These are phyloP conservation scores for Eledone cirrhosa DNA, from an alignment of 2,888 invertebrate genomes.

Conservation along the genomic window DNA sequence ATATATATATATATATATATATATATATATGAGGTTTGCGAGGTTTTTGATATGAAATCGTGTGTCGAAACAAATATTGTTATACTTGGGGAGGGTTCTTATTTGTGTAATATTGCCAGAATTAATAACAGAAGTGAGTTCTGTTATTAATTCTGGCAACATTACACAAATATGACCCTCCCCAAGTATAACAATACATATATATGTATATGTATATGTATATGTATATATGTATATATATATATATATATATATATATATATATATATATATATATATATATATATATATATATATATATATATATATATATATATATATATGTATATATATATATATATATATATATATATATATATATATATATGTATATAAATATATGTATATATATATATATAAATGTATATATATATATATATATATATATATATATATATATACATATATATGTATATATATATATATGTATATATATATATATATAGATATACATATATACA, in stretches of 20 bases:
- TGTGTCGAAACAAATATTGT: too few species aligned
- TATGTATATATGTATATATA: not conserved
- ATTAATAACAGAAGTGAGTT: too few species aligned
- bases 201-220: not conserved
- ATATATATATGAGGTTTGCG: too few species aligned
- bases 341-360: conserved; percentile 1
- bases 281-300: conserved; percentile 1
- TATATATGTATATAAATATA: not conserved
- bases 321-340: not conserved
- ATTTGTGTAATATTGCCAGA: too few species aligned
- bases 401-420: not conserved
- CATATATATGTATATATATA: not conserved
- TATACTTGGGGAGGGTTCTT: too few species aligned
- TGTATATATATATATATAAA: not conserved
- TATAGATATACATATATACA: not conserved
- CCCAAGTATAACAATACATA: not conserved
- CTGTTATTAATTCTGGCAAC: too few species aligned
- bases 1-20: too few species aligned
- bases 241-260: not conserved
- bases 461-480: not conserved
- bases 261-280: not conserved
- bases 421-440: not conserved
- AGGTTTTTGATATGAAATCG: too few species aligned
- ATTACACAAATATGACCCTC: too few species aligned
- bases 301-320: not conserved